Conservation (phyloP, 2,113 vertebrate genomes). For the Triplophysa tibetana region DNA sequence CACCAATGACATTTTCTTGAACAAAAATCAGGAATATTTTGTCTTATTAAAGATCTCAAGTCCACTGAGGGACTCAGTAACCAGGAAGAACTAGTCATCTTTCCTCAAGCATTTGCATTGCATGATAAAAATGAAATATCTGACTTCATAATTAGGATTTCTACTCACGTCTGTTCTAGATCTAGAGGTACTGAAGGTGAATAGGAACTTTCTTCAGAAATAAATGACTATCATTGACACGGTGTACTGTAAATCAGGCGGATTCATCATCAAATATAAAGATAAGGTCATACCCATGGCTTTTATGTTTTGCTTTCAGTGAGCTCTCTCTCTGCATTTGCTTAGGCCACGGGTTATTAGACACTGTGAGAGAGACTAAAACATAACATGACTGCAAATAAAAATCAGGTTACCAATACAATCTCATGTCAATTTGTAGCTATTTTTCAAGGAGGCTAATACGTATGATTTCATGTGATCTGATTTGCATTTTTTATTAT, state of each 20-base stretch:
- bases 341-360: conserved; percentile 13
- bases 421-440: no score
- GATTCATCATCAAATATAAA: not conserved
- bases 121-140: not conserved
- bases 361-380: not conserved
- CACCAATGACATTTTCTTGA: no score
- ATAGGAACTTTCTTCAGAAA: not conserved
- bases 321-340: not conserved
- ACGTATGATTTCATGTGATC: no score
- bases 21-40: no score
- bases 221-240: not conserved
- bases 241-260: not conserved
- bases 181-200: not conserved
- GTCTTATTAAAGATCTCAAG: no score
- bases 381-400: conserved; percentile 21
- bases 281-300: not conserved
- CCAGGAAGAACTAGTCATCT: not conserved
- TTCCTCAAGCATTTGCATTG: not conserved
- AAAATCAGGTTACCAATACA: not conserved
- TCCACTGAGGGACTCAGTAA: no score
- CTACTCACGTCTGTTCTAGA: not conserved
- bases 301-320: conserved; percentile 6
- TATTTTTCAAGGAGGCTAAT: no score
- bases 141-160: not conserved
- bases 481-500: no score